A percentile compares a stretch with the other conserved stretches of the same genome.
Conservation (phyloP, 2,797 vertebrate species). For the Takifugu ocellatus region DNA sequence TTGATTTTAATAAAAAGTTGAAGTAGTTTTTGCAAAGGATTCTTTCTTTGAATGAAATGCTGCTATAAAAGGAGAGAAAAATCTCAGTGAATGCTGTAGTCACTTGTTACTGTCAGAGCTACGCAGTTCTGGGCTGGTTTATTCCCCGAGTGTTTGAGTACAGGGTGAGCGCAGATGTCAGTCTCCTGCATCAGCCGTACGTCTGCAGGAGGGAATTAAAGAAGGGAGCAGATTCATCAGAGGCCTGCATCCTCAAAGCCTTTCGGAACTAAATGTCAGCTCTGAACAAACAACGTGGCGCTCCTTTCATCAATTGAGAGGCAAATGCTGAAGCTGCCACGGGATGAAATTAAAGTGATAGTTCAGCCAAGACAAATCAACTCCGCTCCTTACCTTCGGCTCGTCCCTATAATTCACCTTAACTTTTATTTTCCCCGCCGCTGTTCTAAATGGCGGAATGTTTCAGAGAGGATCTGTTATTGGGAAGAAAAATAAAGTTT, state of each 20-base stretch:
- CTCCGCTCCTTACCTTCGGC: constrained; percentile 39
- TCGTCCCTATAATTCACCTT: constrained; percentile 37
- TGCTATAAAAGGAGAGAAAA: constrained; percentile 19
- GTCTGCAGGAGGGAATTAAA: constrained; percentile 63
- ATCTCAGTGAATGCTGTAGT: constrained; percentile 12
- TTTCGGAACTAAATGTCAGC: constrained; percentile 68
- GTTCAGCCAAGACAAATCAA: constrained; percentile 60
- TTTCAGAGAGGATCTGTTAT: constrained; percentile 23
- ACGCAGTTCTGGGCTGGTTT: constrained; percentile 26
- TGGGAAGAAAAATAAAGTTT: constrained; percentile 27
- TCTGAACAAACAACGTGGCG: constrained; percentile 65
- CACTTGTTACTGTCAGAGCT: constrained; percentile 22
- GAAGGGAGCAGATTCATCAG: constrained; percentile 66
- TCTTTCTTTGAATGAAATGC: constrained; percentile 18
- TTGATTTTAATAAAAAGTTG: constrained; percentile 29
- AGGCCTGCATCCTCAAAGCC: constrained; percentile 58
- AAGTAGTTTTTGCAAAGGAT: constrained; percentile 13
- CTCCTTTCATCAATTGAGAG: constrained; percentile 67
- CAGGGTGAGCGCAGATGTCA: constrained; percentile 55
- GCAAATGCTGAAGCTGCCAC: constrained; percentile 65
- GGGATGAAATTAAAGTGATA: constrained; percentile 58
- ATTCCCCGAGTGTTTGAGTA: constrained; percentile 9
- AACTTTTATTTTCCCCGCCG: constrained; percentile 7
- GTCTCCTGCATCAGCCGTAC: constrained; percentile 41
- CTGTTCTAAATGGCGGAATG: constrained; percentile 16